A percentile compares a stretch with the other conserved stretches of the same genome.
Conservation (phyloP, 2,113 vertebrate genomes). For the Malurus elegans region DNA sequence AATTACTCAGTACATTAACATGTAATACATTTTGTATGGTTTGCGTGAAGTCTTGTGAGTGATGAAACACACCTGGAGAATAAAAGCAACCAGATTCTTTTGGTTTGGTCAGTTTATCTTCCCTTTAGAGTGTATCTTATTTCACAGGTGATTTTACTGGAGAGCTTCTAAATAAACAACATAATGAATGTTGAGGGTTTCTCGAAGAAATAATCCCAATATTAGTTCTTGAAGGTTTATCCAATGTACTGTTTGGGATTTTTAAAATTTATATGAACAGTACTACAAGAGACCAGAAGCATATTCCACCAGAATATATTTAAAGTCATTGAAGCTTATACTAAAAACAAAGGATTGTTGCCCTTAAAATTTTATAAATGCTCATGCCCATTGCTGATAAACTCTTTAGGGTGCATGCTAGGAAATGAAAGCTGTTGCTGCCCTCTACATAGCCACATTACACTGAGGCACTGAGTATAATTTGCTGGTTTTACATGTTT, state of each 20-base stretch:
- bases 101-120: not conserved
- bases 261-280: not conserved
- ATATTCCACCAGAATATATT: not conserved
- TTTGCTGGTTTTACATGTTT: not conserved
- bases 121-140: not conserved
- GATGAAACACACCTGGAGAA: not conserved
- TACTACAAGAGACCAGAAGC: not conserved
- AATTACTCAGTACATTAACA: not conserved
- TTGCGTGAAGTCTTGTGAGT: not conserved
- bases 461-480: not conserved
- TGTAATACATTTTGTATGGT: not conserved
- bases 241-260: fast-evolving
- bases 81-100: not conserved
- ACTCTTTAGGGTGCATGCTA: not conserved
- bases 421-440: not conserved
- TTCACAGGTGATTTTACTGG: not conserved
- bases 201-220: not conserved
- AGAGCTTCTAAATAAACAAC: not conserved
- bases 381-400: not conserved
- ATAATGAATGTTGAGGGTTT: not conserved
- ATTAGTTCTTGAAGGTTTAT: not conserved
- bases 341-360: not conserved
- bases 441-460: not conserved
- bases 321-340: not conserved
- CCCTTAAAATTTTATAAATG: not conserved